Evolutionary conservation across 2,113 vertebrate species (phyloP).

Genomic region (Platysternon megacephalum): DNA sequence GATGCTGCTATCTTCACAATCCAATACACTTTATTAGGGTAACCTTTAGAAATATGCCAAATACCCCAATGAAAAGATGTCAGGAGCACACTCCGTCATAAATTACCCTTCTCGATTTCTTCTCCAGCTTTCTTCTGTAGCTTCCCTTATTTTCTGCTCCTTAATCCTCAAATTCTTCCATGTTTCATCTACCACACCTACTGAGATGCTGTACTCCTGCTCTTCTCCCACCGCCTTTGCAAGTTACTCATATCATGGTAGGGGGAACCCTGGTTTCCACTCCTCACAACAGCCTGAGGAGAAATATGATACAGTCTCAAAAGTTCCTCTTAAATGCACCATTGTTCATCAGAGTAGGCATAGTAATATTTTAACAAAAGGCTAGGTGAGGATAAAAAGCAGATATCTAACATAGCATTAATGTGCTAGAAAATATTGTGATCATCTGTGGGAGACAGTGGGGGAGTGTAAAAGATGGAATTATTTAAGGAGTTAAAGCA

Average conservation of each 20-base stretch:
- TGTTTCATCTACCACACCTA: background rate
- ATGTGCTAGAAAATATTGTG: conserved; percentile 58
- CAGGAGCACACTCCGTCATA: background rate
- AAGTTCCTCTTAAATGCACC: background rate
- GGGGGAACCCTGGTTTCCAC: background rate
- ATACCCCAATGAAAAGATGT: background rate
- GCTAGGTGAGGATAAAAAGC: background rate
- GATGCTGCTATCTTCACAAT: background rate
- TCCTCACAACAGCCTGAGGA: background rate
- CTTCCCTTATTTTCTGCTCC: background rate
- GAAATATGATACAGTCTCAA: background rate
- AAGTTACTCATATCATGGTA: background rate
- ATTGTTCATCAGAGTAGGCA: background rate
- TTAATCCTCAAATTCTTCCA: background rate
- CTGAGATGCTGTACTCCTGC: background rate
- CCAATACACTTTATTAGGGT: background rate
- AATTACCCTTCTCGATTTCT: background rate
- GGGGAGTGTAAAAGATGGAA: conserved; percentile 64
- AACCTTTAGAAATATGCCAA: background rate
- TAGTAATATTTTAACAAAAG: conserved; percentile 29
- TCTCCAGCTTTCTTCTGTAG: background rate
- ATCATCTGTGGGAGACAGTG: conserved; percentile 58
- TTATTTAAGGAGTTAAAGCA: conserved; percentile 78
- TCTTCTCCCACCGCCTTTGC: background rate
- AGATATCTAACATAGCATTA: conserved; percentile 32